These are phyloP conservation scores for Agrochola litura DNA, from an alignment of 2,888 invertebrate genomes.

Conservation along the genomic window DNA sequence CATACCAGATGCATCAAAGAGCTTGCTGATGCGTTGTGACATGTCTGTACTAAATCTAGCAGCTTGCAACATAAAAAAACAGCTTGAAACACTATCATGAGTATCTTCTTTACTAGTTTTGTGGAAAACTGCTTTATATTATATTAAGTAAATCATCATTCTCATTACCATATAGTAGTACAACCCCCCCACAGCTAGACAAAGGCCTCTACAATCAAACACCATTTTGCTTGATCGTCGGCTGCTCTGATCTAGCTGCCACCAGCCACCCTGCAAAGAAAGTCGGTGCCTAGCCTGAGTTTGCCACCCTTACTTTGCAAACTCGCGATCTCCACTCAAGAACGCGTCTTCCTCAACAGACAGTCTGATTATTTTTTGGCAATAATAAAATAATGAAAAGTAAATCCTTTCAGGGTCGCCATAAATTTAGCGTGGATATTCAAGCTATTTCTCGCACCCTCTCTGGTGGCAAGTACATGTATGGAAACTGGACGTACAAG, in stretches of 20 bases:
- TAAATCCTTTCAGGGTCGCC: constrained; percentile 32
- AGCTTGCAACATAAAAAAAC: background rate
- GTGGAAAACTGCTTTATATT: background rate
- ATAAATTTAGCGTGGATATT: constrained; percentile 24
- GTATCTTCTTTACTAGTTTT: background rate
- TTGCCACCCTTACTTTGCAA: too few species aligned
- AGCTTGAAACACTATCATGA: background rate
- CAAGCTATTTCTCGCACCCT: constrained; percentile 20
- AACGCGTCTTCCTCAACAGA: background rate
- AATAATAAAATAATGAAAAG: background rate
- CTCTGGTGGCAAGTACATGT: constrained; percentile 48
- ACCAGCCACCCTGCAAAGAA: background rate
- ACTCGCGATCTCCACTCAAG: background rate
- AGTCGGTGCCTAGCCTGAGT: background rate
- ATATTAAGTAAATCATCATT: background rate
- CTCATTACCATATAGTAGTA: background rate
- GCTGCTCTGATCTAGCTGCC: background rate
- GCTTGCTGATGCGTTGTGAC: background rate
- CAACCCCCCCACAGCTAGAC: background rate
- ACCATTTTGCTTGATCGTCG: background rate
- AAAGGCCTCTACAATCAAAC: background rate
- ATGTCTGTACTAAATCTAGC: background rate
- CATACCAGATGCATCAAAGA: background rate
- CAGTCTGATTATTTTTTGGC: background rate
- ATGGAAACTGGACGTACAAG: constrained; percentile 52